A percentile compares a stretch with the other conserved stretches of the same genome.
phyloP scores from a whole-genome alignment of 2,797 vertebrate genomes.

The Mormyrus hasselquistii region DNA sequence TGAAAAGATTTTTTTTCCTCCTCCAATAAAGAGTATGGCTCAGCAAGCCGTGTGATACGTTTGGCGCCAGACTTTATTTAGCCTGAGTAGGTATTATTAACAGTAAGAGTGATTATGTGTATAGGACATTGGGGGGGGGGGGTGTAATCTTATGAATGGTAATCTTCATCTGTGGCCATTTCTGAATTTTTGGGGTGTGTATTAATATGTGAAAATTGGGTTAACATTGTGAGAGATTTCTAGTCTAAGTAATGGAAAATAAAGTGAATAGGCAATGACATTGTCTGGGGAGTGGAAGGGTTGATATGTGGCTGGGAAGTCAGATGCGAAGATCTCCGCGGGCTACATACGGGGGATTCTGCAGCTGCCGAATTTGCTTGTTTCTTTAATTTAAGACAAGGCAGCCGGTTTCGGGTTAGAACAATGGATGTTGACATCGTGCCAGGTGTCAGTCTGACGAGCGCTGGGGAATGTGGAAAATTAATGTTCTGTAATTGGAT shows the following conservation, averaged over 20 bases:
- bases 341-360: neutral
- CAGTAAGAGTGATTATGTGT: neutral
- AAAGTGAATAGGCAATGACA: neutral
- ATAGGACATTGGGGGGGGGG: neutral
- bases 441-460: neutral
- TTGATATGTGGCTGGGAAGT: neutral
- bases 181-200: neutral
- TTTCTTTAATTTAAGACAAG: neutral
- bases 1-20: neutral
- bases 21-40: neutral
- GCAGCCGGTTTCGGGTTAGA: neutral
- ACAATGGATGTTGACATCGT: neutral
- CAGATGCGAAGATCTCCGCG: neutral
- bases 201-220: neutral
- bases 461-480: neutral
- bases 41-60: neutral
- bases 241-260: neutral
- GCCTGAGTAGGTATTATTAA: constrained; percentile 4
- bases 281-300: neutral
- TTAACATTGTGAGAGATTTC: neutral
- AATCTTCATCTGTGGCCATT: neutral
- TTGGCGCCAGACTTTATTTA: constrained; percentile 16
- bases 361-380: neutral
- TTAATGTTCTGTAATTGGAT: neutral
- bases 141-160: neutral